Percentiles rank a stretch among this genome's conserved stretches.
Evolutionary conservation across 1,140 invertebrate species (phyloP).

Genomic region (Drosophila novamexicana): DNA sequence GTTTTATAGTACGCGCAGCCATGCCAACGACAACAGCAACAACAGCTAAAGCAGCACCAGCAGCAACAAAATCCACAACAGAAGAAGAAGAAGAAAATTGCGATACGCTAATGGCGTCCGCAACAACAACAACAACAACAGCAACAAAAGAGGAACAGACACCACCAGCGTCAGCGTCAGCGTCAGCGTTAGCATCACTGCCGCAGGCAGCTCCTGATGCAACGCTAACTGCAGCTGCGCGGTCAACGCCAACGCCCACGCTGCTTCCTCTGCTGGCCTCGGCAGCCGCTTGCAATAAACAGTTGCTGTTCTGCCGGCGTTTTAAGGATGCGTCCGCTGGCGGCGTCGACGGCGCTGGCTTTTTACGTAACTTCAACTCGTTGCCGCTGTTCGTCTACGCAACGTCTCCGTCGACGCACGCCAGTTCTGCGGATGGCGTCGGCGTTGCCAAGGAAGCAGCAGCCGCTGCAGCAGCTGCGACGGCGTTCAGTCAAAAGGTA

Average conservation of each 20-base stretch:
- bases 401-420: conserved; percentile 74
- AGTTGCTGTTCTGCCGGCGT: conserved; percentile 77
- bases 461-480: conserved; percentile 53
- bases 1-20: conserved; percentile 72
- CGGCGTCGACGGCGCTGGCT: conserved; percentile 32
- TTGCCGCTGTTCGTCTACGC: conserved; percentile 79
- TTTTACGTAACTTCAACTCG: conserved; percentile 79
- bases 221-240: conserved; percentile 16
- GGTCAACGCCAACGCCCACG: conserved; percentile 50
- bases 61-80: conserved; percentile 27
- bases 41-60: conserved; percentile 7
- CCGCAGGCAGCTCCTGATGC: conserved; percentile 16
- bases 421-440: conserved; percentile 75
- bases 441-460: conserved; percentile 76
- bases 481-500: conserved; percentile 70
- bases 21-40: conserved; percentile 62
- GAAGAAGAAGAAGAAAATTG: conserved; percentile 61
- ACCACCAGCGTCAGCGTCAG: conserved; percentile 12
- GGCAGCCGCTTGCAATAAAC: conserved; percentile 72
- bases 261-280: conserved; percentile 64
- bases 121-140: conserved; percentile 31
- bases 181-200: conserved; percentile 16
- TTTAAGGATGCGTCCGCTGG: conserved; percentile 64
- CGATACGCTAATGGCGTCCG: conserved; percentile 74
- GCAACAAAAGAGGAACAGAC: conserved; percentile 5